These are phyloP conservation scores for Synanthedon vespiformis DNA, from an alignment of 2,888 invertebrate species.

Conservation along the genomic window DNA sequence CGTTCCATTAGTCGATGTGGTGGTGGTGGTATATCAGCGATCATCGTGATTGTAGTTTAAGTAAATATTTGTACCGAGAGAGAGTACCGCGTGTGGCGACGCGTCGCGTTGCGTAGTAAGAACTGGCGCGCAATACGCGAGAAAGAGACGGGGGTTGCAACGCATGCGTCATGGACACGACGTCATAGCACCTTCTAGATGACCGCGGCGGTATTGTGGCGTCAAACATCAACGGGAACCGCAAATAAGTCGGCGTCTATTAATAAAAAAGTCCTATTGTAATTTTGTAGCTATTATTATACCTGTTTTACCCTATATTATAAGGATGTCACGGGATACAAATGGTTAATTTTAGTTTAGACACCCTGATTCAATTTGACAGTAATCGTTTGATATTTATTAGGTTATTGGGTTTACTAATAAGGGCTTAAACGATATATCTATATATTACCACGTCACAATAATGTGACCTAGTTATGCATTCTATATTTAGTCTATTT, in stretches of 20 bases:
- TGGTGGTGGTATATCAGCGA: slow-evolving; percentile 45
- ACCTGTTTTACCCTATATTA: too few relatives aligned
- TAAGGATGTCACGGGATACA: too few relatives aligned
- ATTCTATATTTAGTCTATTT: too few relatives aligned
- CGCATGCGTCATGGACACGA: slow-evolving; percentile 58
- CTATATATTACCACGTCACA: too few relatives aligned
- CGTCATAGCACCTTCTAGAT: slow-evolving; percentile 57
- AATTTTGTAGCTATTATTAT: too few relatives aligned
- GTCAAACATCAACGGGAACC: background rate
- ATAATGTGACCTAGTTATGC: too few relatives aligned
- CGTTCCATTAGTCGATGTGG: slow-evolving; percentile 28
- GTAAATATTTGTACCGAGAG: slow-evolving; percentile 23
- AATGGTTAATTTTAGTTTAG: too few relatives aligned
- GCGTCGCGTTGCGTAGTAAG: slow-evolving; percentile 41
- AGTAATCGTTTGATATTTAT: too few relatives aligned
- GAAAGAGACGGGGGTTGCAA: slow-evolving; percentile 34
- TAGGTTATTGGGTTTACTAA: too few relatives aligned
- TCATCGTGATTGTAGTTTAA: slow-evolving; percentile 29
- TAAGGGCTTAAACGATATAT: too few relatives aligned
- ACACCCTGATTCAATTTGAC: too few relatives aligned
- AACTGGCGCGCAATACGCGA: slow-evolving; percentile 54
- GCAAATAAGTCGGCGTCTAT: background rate
- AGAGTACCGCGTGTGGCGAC: slow-evolving; percentile 30
- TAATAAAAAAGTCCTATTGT: background rate
- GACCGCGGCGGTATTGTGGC: slow-evolving; percentile 1